Conservation (phyloP, 1,140 invertebrate species). For the Aleiodes sp. region DNA sequence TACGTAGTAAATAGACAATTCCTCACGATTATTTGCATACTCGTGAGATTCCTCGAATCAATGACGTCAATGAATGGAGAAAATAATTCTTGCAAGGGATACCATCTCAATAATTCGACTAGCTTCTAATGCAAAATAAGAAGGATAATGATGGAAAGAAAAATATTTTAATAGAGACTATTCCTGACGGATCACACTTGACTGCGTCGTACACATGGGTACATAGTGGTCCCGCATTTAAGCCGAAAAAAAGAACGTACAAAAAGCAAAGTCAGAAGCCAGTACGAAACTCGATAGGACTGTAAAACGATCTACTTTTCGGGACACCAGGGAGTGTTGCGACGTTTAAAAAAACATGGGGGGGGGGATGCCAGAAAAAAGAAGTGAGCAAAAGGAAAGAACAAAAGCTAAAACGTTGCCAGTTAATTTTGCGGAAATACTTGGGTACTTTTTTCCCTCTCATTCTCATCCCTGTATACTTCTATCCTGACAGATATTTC, state of each 20-base stretch:
- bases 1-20: not conserved
- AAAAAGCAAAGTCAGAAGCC: constrained; percentile 23
- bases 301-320: constrained; percentile 47
- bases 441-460: no score
- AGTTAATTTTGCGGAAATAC: not conserved
- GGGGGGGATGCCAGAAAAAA: not conserved
- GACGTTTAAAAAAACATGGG: not conserved
- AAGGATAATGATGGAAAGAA: not conserved
- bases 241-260: constrained; percentile 13
- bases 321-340: constrained; percentile 2
- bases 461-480: not conserved
- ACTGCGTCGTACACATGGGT: constrained; percentile 18
- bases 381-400: not conserved
- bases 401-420: not conserved
- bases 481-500: not conserved
- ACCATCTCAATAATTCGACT: not conserved
- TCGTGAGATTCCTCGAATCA: not conserved
- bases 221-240: constrained; percentile 25
- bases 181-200: constrained; percentile 45
- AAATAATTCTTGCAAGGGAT: not conserved
- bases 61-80: not conserved
- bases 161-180: constrained; percentile 36
- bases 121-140: not conserved
- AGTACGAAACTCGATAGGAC: constrained; percentile 43
- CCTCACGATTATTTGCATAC: constrained; percentile 10